Evolutionary conservation across 2,888 invertebrate species (phyloP), one percentile per base, ranked within the genome.

Genomic region (Caenorhabditis sp.): DNA sequence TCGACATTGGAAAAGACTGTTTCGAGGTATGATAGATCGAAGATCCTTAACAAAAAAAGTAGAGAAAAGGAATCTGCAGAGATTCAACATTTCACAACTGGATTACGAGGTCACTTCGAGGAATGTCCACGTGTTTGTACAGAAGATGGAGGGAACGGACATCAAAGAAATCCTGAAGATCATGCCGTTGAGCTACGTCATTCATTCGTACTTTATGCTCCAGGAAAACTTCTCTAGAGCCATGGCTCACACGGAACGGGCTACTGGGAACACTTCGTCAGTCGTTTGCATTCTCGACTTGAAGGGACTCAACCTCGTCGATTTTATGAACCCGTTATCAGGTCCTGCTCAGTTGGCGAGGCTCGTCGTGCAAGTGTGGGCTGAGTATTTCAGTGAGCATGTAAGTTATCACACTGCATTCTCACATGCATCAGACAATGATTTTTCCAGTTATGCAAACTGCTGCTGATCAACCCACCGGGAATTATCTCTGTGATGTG

Each of bases 341-440:
- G 80, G 80, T 17, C 83, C 82, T 3, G 80, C 80, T 15, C 85
- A 86, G 65, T 63, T 87, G 17, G 87, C 87, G 7, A 65, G 84
- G 15, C 75, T 86, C 27, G 85, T 87, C 24, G 87, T 87, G 24
- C 77, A 82, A 55, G 75, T 87, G 52, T 87, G 87, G 87, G 79
- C 83, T 0, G 85, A 86, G 24, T 87, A 86, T 72, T 87, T 87
- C 79, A 79, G 80, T 46, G 87, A 87, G 50, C 86, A 85, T 53
- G 86, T 86, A 24, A 75, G 82, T 56, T 37, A 13, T 9, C 7
- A 32, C 11, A 13, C 20, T 5, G 17, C 27, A 9, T 11, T 27
- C 15, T 39, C 4, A 6, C 8, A 4, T 13, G 9, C 2, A 35
- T 13, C 35, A 13, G 9, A 9, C 35, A 7, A 13, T n/a, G n/a